Conservation (phyloP, 1,140 invertebrate genomes). For the Akabosia matsudoensis region DNA sequence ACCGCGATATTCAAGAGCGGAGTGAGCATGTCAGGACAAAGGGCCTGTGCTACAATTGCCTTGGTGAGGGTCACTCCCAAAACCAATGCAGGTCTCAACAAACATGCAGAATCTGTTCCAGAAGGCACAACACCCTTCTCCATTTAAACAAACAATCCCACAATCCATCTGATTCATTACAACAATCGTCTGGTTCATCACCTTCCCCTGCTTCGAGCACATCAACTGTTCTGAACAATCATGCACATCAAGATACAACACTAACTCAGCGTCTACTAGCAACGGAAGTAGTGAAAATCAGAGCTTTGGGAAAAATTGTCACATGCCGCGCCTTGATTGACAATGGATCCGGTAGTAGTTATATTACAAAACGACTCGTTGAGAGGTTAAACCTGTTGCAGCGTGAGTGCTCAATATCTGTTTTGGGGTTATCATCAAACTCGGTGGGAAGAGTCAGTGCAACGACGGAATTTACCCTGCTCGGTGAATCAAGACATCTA, state of each 20-base stretch:
- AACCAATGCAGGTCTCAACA: neutral
- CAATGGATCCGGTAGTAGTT: neutral
- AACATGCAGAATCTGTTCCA: neutral
- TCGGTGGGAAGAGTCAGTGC: neutral
- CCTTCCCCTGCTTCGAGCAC: too few species aligned
- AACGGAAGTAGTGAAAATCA: neutral
- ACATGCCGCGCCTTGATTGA: neutral
- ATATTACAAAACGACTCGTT: neutral
- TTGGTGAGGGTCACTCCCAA: neutral
- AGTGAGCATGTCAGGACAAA: neutral
- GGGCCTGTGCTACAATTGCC: neutral
- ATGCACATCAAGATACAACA: neutral
- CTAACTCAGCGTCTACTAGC: neutral
- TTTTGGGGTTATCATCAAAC: neutral
- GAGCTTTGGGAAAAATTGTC: too few species aligned
- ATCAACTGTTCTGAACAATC: too few species aligned
- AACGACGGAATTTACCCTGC: too few species aligned
- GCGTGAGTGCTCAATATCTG: neutral
- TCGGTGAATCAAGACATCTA: too few species aligned
- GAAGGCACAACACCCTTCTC: neutral
- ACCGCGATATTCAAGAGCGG: neutral
- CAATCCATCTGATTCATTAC: too few species aligned
- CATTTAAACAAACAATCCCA: neutral
- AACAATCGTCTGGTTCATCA: too few species aligned
- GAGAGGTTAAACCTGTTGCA: too few species aligned